Conservation (phyloP, 1,140 invertebrate genomes). For the Xylocopa sonorina region DNA sequence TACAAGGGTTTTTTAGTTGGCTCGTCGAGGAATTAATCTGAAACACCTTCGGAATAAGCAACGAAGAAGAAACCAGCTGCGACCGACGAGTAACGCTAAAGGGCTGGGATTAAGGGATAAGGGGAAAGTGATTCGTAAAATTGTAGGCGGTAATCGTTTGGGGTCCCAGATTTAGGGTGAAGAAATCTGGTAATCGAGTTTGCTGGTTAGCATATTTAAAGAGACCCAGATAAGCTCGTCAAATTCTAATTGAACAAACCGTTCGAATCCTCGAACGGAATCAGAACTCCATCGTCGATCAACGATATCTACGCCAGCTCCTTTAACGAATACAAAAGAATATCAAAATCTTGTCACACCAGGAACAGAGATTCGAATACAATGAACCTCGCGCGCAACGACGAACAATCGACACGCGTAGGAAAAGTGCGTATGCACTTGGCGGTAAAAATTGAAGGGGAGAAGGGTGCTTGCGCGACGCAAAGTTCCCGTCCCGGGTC, state of each 20-base stretch:
- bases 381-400: background rate
- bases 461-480: background rate
- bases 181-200: background rate
- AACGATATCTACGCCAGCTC: too few species aligned
- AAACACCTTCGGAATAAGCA: background rate
- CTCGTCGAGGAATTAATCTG: background rate
- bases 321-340: background rate
- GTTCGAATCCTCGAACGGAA: too few species aligned
- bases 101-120: background rate
- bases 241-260: too few species aligned
- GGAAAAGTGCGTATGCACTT: constrained; percentile 9
- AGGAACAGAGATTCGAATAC: background rate
- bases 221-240: too few species aligned
- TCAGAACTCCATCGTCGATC: too few species aligned
- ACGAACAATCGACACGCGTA: background rate
- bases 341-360: too few species aligned
- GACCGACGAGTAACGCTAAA: background rate
- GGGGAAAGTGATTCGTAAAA: background rate
- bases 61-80: background rate
- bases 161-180: background rate
- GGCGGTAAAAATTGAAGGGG: background rate
- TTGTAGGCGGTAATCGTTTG: background rate
- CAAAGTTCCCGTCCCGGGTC: constrained; percentile 19
- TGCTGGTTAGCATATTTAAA: too few species aligned
- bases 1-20: background rate